phyloP scores from a whole-genome alignment of 2,888 invertebrate genomes.

The Diarsia mendica region DNA sequence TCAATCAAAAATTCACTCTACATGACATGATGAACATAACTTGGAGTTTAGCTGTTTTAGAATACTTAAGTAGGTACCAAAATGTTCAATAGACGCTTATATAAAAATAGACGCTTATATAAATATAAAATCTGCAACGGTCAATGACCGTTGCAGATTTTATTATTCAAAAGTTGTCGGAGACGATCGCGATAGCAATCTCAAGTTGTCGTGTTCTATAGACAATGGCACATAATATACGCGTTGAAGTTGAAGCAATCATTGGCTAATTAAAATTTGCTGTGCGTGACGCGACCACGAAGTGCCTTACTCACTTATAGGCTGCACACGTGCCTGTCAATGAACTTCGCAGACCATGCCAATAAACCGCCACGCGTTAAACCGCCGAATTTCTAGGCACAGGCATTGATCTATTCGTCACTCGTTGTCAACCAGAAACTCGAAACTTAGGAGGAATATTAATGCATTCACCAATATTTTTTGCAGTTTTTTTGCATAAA shows the following conservation, averaged over 20 bases:
- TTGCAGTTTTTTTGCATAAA: conserved; percentile 5
- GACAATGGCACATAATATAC: conserved; percentile 78
- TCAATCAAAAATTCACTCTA: conserved; percentile 40
- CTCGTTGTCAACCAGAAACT: conserved; percentile 38
- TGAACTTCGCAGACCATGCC: conserved; percentile 86
- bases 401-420: conserved; percentile 45
- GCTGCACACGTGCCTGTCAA: conserved; percentile 90
- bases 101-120: conserved; percentile 61
- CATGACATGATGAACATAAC: conserved; percentile 38
- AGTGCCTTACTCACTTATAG: conserved; percentile 85
- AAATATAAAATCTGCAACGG: too few relatives aligned
- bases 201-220: conserved; percentile 77
- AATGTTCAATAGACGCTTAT: conserved; percentile 52
- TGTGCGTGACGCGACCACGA: conserved; percentile 86
- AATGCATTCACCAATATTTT: conserved; percentile 15
- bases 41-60: conserved; percentile 50
- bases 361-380: conserved; percentile 78
- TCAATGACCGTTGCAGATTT: conserved; percentile 76
- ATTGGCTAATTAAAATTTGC: conserved; percentile 89
- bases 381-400: conserved; percentile 69
- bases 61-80: conserved; percentile 57
- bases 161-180: conserved; percentile 80
- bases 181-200: conserved; percentile 80
- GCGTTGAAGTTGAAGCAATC: conserved; percentile 83
- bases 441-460: conserved; percentile 13